phyloP scores from a whole-genome alignment of 2,113 vertebrate genomes.

The Jacana jacana region DNA sequence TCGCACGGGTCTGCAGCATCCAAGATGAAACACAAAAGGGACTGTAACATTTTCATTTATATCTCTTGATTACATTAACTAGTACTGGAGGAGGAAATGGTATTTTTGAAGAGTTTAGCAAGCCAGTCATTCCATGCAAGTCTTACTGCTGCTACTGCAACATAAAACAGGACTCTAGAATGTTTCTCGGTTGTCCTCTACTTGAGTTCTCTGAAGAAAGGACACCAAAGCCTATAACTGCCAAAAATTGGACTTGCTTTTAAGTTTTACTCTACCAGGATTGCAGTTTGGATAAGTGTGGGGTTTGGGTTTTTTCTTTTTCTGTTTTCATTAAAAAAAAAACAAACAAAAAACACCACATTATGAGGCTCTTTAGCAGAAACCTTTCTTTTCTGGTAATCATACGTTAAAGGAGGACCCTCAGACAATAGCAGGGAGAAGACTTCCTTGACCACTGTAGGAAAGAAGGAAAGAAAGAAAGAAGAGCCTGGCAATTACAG shows the following conservation, averaged over 20 bases:
- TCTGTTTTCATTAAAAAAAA: background rate
- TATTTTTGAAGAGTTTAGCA: background rate
- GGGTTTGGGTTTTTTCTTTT: background rate
- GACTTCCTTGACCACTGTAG: background rate
- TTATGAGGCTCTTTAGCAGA: background rate
- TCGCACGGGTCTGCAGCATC: background rate
- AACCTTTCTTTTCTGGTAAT: background rate
- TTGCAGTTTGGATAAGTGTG: background rate
- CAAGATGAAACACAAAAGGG: background rate
- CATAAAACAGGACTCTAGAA: background rate
- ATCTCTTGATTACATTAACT: background rate
- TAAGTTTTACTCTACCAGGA: background rate
- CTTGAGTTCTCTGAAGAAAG: background rate
- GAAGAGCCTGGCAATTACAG: background rate
- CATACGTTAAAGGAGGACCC: background rate
- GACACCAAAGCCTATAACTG: background rate
- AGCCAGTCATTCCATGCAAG: background rate
- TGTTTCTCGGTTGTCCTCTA: background rate
- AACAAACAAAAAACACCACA: background rate
- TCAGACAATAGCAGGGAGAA: background rate
- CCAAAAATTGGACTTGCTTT: background rate
- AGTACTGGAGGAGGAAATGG: background rate
- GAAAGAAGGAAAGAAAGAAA: background rate
- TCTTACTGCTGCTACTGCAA: background rate
- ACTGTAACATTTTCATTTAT: background rate